Evolutionary conservation across 2,797 vertebrate species (phyloP).

Genomic region (Momotus momota): DNA sequence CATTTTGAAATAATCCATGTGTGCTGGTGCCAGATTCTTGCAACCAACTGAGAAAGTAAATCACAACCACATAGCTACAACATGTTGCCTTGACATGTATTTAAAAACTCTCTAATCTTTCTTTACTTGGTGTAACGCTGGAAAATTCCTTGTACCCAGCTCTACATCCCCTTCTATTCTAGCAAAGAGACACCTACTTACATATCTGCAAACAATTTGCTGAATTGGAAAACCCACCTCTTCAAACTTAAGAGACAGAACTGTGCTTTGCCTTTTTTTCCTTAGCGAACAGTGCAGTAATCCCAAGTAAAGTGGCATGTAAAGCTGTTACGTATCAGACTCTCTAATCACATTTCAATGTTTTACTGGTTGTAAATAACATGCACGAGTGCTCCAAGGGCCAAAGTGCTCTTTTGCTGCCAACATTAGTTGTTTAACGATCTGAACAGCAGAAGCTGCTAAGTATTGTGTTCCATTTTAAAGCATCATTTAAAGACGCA

Average conservation of each 20-base stretch:
- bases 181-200: neutral
- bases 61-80: neutral
- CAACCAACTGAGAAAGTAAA: neutral
- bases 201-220: neutral
- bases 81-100: neutral
- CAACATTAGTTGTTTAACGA: conserved; percentile 66
- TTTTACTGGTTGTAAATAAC: conserved; percentile 64
- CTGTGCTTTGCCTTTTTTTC: neutral
- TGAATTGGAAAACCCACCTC: conserved; percentile 8
- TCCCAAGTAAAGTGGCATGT: conserved; percentile 13
- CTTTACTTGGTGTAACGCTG: neutral
- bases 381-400: conserved; percentile 20
- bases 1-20: neutral
- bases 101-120: neutral
- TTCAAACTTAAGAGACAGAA: neutral
- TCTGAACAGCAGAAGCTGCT: conserved; percentile 65
- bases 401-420: conserved; percentile 60
- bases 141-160: neutral
- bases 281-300: conserved; percentile 10
- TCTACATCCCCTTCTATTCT: neutral
- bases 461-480: conserved; percentile 54
- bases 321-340: conserved; percentile 33
- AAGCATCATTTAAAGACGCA: conserved; percentile 53
- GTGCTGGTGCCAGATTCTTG: neutral
- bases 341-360: neutral